Base-by-base conservation (phyloP, 2,113 vertebrate species). In the Eudyptes chrysolophus region DNA sequence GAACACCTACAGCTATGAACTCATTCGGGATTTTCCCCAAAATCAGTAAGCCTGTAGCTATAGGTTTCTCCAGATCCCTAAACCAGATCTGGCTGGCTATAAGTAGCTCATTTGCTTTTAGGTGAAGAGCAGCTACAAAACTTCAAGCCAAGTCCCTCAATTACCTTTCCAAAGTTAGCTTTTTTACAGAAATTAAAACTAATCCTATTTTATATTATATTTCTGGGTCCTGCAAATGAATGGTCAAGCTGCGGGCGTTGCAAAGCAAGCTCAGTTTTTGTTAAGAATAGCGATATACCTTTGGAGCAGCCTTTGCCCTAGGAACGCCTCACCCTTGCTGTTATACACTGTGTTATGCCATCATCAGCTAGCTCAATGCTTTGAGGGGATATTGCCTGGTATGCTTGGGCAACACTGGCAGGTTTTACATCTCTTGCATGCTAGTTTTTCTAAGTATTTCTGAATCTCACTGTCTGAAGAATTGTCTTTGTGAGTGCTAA, bases 331-430 rank as follows among this genome's bases (percentile, higher is more conserved):
- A 40, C 36, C 49, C 44, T 65, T n/a, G 44, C 74, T 58, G 20
- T 61, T 60, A 32, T 0, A 58, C 0, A 1, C 10, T 16, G 27
- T 6, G 36, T 20, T 55, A 68, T 7, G 13, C 55, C 66, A 46
- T 14, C 7, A 0, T 11, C 29, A 84, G 34, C 40, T 9, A 21
- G 34, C 52, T 26, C 57, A 36, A 2, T 13, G 54, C 66, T 92
- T 86, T 60, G 51, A 90, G 84, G 40, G 24, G 46, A 34, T n/a
- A 34, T 34, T 38, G 9, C 15, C 83, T 72, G 24, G 48, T 24
- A 58, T 0, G 1, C 48, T 32, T 32, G 62, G 61, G 38, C 55
- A 92, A 42, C 38, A 16, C 25, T n/a, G 40, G 10, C 30, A 94
- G 46, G 46, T 86, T 94, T 89, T 65, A 60, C 40, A 27, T 16